A percentile compares a stretch with the other conserved stretches of the same genome.
These are phyloP conservation scores for Dipodomys ordii DNA, from an alignment of 2,113 vertebrate species.

Conservation along the genomic window DNA sequence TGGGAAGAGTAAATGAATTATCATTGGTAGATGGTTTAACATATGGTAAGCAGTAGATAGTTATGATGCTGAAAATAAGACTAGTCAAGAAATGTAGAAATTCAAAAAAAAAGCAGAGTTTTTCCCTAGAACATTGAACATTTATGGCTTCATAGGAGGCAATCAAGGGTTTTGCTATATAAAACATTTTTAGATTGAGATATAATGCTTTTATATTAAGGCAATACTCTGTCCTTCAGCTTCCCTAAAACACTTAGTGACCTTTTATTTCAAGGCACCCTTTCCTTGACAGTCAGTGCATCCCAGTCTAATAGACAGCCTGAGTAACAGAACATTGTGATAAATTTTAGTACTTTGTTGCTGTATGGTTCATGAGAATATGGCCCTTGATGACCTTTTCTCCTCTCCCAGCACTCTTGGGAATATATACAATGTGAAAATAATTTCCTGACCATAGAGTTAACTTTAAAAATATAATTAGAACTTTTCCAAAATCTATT, in stretches of 20 bases:
- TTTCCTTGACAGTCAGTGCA: conserved; percentile 42
- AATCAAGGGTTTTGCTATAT: neutral
- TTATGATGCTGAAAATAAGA: neutral
- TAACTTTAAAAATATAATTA: conserved; percentile 55
- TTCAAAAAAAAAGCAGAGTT: neutral
- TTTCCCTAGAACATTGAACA: neutral
- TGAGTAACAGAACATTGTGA: neutral
- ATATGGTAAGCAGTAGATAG: neutral
- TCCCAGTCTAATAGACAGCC: neutral
- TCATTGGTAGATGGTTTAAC: neutral
- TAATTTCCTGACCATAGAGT: conserved; percentile 1
- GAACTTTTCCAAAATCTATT: neutral
- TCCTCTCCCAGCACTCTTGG: conserved; percentile 11
- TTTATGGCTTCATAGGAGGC: conserved; percentile 26
- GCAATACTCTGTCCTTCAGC: neutral
- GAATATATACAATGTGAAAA: conserved; percentile 54
- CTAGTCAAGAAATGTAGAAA: conserved; percentile 16
- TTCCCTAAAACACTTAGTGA: conserved; percentile 19
- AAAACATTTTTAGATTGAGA: conserved; percentile 25
- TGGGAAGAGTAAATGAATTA: neutral
- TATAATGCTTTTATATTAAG: conserved; percentile 17
- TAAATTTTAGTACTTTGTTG: conserved; percentile 11
- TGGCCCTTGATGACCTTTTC: conserved; percentile 65
- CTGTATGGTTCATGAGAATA: conserved; percentile 43
- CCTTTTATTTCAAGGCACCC: conserved; percentile 17